Evolutionary conservation across 2,888 invertebrate genomes (phyloP).

Genomic region (Crepidodera aurea): DNA sequence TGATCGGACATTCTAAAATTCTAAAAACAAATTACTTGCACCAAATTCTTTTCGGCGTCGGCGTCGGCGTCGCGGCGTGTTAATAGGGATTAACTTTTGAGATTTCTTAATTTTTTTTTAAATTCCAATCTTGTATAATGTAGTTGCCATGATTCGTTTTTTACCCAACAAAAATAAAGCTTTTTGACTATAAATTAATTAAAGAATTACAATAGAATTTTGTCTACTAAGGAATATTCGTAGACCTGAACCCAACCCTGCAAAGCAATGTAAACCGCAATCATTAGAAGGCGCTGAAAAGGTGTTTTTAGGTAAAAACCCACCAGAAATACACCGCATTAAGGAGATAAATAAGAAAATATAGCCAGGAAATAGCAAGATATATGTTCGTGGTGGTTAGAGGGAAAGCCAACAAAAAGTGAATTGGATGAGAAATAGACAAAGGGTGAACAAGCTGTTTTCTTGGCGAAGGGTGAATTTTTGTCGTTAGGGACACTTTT

Average conservation of each 20-base stretch:
- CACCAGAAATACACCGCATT: conserved; percentile 45
- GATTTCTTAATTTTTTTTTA: too few relatives aligned
- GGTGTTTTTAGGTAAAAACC: conserved; percentile 46
- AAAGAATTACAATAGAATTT: too few relatives aligned
- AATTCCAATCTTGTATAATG: too few relatives aligned
- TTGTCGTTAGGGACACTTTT: conserved; percentile 10
- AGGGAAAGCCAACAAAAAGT: conserved; percentile 38
- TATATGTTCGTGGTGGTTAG: conserved; percentile 52
- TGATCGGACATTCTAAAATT: too few relatives aligned
- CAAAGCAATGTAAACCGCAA: conserved; percentile 39
- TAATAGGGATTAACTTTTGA: too few relatives aligned
- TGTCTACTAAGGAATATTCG: too few relatives aligned
- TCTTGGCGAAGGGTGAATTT: conserved; percentile 1
- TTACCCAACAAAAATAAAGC: too few relatives aligned
- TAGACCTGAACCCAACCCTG: not conserved
- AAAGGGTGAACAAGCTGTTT: conserved; percentile 40
- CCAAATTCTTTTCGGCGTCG: too few relatives aligned
- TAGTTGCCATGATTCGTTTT: too few relatives aligned
- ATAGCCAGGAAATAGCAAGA: conserved; percentile 53
- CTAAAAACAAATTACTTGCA: too few relatives aligned
- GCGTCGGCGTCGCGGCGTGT: too few relatives aligned
- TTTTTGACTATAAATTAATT: too few relatives aligned
- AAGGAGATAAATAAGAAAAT: conserved; percentile 55
- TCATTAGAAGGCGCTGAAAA: conserved; percentile 45
- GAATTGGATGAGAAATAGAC: conserved; percentile 38